Evolutionary conservation across 2,113 vertebrate species (phyloP).

Genomic region (Muscicapa adusta): DNA sequence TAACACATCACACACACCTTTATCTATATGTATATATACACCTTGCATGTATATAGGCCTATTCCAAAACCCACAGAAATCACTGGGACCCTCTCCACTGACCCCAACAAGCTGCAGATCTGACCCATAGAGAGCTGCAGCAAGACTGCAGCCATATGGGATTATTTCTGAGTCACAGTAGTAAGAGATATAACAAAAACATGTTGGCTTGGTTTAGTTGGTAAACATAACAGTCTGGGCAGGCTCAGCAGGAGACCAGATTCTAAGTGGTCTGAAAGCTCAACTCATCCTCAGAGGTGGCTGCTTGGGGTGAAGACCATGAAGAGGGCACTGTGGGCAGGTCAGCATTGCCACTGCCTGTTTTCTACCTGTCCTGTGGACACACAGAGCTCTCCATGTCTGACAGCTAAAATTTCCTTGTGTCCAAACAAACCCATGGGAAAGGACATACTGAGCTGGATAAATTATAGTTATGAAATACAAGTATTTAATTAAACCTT

Average conservation of each 20-base stretch:
- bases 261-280: not conserved
- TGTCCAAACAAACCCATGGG: conserved; percentile 1
- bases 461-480: conserved; percentile 55
- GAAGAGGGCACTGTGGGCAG: not conserved
- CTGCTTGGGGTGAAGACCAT: not conserved
- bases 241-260: not conserved
- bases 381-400: not conserved
- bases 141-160: conserved; percentile 34
- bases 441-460: conserved; percentile 27
- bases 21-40: not conserved
- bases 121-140: not conserved
- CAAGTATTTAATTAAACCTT: conserved; percentile 61
- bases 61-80: not conserved
- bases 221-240: conserved; percentile 21
- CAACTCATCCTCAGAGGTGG: not conserved
- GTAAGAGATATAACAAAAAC: conserved; percentile 26
- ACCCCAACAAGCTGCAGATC: not conserved
- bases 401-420: not conserved
- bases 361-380: not conserved
- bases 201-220: conserved; percentile 13
- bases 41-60: not conserved
- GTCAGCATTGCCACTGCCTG: not conserved
- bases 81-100: not conserved
- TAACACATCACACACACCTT: not conserved
- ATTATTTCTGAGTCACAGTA: conserved; percentile 30